Evolutionary conservation across 2,113 vertebrate species (phyloP).

Genomic region (Engystomops pustulosus): DNA sequence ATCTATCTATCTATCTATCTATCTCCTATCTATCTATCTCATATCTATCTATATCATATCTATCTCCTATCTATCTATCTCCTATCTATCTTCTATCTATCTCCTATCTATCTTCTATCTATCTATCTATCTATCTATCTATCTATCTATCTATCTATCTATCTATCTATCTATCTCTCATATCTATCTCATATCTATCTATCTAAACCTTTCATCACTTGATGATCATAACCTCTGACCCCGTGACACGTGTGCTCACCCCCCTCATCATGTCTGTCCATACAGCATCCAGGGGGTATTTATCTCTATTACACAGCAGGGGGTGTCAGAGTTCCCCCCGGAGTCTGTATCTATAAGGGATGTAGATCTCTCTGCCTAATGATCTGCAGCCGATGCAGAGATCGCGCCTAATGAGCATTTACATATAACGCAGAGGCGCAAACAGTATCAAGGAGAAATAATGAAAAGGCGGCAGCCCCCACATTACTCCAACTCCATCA

Average conservation of each 20-base stretch:
- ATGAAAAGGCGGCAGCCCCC: constrained; percentile 3
- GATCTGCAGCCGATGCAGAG: constrained; percentile 26
- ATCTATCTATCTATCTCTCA: no score
- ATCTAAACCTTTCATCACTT: no score
- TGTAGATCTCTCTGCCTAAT: constrained; percentile 47
- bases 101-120: neutral
- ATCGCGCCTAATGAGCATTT: constrained; percentile 46
- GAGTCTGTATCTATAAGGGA: neutral
- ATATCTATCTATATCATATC: neutral
- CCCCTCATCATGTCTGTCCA: neutral
- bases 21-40: neutral
- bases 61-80: neutral
- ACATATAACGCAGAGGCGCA: constrained; percentile 20
- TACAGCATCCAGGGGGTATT: neutral
- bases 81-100: neutral
- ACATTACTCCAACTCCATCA: neutral
- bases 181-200: neutral
- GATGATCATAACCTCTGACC: neutral
- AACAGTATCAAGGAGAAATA: constrained; percentile 14
- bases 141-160: constrained; percentile 22
- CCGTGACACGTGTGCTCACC: neutral
- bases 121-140: constrained; percentile 24
- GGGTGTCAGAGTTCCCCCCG: neutral
- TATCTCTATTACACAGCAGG: neutral
- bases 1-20: constrained; percentile 14